Conservation (phyloP, 2,113 vertebrate genomes). For the Hippocampus mohnikei region DNA sequence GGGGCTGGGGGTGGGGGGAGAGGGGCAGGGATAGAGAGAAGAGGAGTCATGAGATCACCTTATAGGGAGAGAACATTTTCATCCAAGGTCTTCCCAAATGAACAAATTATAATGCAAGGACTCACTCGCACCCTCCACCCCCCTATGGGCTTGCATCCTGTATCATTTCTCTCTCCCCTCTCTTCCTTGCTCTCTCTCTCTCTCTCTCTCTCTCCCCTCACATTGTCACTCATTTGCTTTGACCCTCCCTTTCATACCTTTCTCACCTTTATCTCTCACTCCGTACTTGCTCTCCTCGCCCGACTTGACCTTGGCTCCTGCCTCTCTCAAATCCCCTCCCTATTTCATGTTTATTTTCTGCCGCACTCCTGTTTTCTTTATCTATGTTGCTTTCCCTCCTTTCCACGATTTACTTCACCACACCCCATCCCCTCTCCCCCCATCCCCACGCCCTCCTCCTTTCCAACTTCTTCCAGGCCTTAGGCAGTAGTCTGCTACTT, state of each 20-base stretch:
- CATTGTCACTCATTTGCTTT: neutral
- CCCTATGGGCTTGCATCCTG: constrained; percentile 1
- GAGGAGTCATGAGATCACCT: constrained; percentile 56
- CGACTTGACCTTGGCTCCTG: constrained; percentile 67
- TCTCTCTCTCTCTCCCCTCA: neutral
- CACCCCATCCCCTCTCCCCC: neutral
- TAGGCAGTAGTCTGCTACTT: constrained; percentile 58
- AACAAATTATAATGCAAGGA: constrained; percentile 67
- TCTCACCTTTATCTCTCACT: constrained; percentile 30
- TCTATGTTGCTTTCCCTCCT: constrained; percentile 54
- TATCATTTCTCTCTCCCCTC: neutral
- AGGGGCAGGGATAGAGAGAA: constrained; percentile 18
- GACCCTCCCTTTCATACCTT: constrained; percentile 13
- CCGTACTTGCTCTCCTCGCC: constrained; percentile 45
- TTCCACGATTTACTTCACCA: constrained; percentile 27
- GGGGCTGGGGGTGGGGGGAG: neutral
- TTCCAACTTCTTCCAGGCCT: constrained; percentile 52
- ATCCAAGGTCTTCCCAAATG: constrained; percentile 70
- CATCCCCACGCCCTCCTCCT: neutral
- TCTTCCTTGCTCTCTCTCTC: neutral
- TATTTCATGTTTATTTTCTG: constrained; percentile 68
- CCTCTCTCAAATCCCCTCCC: constrained; percentile 54
- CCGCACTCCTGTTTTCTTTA: constrained; percentile 65
- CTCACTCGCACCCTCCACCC: constrained; percentile 19
- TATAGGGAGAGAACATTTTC: constrained; percentile 44